Evolutionary conservation across 2,888 invertebrate genomes (phyloP).

Genomic region (Lycophotia porphyrea): DNA sequence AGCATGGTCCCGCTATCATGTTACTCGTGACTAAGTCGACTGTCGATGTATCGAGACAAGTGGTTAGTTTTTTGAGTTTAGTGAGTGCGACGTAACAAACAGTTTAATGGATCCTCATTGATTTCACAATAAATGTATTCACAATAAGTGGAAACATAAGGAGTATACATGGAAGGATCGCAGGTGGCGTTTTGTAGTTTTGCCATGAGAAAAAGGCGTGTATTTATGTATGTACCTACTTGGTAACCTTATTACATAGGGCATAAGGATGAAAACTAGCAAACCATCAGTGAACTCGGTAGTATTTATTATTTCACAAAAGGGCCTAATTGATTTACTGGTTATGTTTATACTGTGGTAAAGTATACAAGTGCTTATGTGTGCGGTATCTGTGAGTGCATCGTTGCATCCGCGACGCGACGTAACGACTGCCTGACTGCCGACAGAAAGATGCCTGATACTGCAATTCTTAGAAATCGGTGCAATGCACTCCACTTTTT

Average conservation of each 20-base stretch:
- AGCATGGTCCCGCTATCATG: neutral
- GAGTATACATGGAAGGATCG: neutral
- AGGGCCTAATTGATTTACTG: neutral
- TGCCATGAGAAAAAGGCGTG: neutral
- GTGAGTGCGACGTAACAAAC: neutral
- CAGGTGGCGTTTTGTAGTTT: neutral
- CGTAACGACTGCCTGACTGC: constrained; percentile 76
- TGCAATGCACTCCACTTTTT: constrained; percentile 75
- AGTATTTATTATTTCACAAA: neutral
- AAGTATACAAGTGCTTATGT: constrained; percentile 41
- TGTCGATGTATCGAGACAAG: neutral
- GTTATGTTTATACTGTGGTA: neutral
- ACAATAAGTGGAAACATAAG: neutral
- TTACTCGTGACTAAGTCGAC: neutral
- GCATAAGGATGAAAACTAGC: too few relatives aligned
- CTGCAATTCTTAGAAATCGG: constrained; percentile 84
- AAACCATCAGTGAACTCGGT: too few relatives aligned
- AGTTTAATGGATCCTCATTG: neutral
- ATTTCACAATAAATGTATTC: neutral
- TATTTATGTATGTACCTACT: neutral
- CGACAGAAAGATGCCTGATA: constrained; percentile 83
- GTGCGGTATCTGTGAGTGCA: constrained; percentile 79
- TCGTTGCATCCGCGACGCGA: constrained; percentile 82
- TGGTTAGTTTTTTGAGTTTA: neutral
- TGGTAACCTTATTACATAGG: too few relatives aligned